phyloP scores from a whole-genome alignment of 1,140 invertebrate genomes.

The Drosophila rhopaloa region DNA sequence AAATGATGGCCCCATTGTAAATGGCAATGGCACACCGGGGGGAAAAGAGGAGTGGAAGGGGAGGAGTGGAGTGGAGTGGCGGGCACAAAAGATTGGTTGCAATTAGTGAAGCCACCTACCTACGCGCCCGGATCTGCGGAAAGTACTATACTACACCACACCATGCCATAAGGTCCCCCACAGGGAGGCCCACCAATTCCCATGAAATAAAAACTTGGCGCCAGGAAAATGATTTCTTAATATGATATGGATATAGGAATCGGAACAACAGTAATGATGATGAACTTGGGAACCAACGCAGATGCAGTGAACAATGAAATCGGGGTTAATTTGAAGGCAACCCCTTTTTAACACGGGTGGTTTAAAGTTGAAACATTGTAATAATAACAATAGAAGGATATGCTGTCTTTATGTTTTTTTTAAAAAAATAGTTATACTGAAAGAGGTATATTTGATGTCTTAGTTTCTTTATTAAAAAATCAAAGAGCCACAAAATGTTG shows the following conservation, averaged over 20 bases:
- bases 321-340: slow-evolving; percentile 11
- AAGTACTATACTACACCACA: slow-evolving; percentile 3
- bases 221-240: slow-evolving; percentile 52
- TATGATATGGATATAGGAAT: slow-evolving; percentile 46
- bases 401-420: too few relatives aligned
- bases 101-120: slow-evolving; percentile 57
- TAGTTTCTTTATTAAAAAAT: too few relatives aligned
- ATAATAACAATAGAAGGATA: neutral
- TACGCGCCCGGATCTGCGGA: slow-evolving; percentile 14
- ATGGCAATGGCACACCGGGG: slow-evolving; percentile 14
- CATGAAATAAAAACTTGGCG: slow-evolving; percentile 57
- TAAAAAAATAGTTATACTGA: too few relatives aligned
- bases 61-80: slow-evolving; percentile 4
- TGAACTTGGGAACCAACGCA: slow-evolving; percentile 1
- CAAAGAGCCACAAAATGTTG: too few relatives aligned
- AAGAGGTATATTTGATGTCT: too few relatives aligned
- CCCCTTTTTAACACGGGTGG: neutral
- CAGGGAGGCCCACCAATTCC: slow-evolving; percentile 43
- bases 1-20: slow-evolving; percentile 62
- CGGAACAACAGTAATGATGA: slow-evolving; percentile 12
- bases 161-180: slow-evolving; percentile 14
- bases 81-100: slow-evolving; percentile 60
- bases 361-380: neutral
- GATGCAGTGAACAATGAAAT: neutral
- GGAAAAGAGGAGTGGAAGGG: neutral